Percentiles rank a stretch among this genome's conserved stretches.
Evolutionary conservation across 92 coral and sea anemone species (phyloP).

Genomic region (Montipora capitata): DNA sequence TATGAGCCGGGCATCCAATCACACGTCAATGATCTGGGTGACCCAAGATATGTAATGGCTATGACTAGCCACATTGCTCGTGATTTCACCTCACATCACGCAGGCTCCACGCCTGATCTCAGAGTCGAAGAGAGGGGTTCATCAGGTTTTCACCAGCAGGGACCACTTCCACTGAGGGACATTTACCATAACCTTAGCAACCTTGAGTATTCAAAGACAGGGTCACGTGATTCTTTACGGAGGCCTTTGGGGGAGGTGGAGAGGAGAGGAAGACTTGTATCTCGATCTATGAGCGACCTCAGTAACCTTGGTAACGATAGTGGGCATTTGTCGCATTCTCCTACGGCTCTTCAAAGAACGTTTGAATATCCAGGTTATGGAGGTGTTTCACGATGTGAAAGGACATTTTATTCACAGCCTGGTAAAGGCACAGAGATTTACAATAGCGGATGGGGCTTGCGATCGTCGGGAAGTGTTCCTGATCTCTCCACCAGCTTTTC

Average conservation of each 20-base stretch:
- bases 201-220: background rate
- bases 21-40: constrained; percentile 44
- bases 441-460: constrained; percentile 4
- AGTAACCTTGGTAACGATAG: constrained; percentile 7
- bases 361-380: constrained; percentile 13
- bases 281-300: constrained; percentile 44
- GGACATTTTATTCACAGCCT: background rate
- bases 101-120: constrained; percentile 76
- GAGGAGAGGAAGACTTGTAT: constrained; percentile 4
- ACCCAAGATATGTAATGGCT: background rate
- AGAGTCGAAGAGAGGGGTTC: constrained; percentile 17
- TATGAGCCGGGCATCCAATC: constrained; percentile 19
- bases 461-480: constrained; percentile 27
- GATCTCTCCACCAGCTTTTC: constrained; percentile 17
- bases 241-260: constrained; percentile 7
- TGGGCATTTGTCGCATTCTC: constrained; percentile 4
- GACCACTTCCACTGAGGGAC: constrained; percentile 8
- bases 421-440: background rate
- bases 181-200: background rate
- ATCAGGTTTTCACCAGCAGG: constrained; percentile 19
- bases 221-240: constrained; percentile 4
- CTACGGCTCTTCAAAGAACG: constrained; percentile 18
- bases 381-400: background rate
- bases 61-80: constrained; percentile 9
- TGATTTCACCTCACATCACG: constrained; percentile 43